These are phyloP conservation scores for Heliconius eleuchia DNA, from an alignment of 1,140 invertebrate genomes.

Conservation along the genomic window DNA sequence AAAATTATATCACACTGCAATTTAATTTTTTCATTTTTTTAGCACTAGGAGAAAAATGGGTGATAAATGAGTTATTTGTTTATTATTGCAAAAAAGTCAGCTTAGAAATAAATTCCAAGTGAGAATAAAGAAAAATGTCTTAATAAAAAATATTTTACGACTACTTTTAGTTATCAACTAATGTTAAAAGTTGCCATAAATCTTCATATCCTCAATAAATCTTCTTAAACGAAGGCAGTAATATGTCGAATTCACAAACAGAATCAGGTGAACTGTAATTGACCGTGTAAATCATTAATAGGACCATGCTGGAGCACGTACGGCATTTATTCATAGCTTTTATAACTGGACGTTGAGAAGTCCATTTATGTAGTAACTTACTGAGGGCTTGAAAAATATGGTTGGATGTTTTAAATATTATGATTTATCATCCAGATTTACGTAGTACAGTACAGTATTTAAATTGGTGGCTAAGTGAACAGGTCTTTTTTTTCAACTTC, in stretches of 20 bases:
- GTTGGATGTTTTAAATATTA: background rate
- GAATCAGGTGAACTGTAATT: slow-evolving; percentile 13
- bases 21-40: too few species aligned
- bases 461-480: too few species aligned
- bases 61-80: too few species aligned
- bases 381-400: background rate
- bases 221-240: background rate
- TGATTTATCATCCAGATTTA: too few species aligned
- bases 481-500: too few species aligned
- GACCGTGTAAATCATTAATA: slow-evolving; percentile 17
- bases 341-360: slow-evolving; percentile 8
- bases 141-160: background rate
- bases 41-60: too few species aligned
- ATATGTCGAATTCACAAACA: slow-evolving; percentile 7
- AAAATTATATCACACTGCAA: too few species aligned
- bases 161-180: background rate
- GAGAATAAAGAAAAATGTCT: too few species aligned
- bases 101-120: too few species aligned
- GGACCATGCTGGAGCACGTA: slow-evolving; percentile 13
- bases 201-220: background rate
- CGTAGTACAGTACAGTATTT: too few species aligned
- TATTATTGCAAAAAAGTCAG: too few species aligned
- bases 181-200: background rate
- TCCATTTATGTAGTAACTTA: background rate
- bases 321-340: slow-evolving; percentile 10